A percentile compares a stretch with the other conserved stretches of the same genome.
Evolutionary conservation across 2,888 invertebrate genomes (phyloP).

Genomic region (Cactoblastis cactorum): DNA sequence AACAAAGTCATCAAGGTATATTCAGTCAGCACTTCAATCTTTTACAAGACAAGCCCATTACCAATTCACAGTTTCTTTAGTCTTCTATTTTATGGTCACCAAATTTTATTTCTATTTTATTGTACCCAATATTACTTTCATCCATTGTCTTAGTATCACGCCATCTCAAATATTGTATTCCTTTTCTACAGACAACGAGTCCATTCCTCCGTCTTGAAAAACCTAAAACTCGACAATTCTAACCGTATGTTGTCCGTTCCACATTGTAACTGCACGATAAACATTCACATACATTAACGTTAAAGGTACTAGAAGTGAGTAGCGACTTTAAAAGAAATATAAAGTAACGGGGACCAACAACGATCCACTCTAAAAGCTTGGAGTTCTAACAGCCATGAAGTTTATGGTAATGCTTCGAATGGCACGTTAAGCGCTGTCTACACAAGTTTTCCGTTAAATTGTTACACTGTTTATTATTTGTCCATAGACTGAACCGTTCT

Average conservation of each 20-base stretch:
- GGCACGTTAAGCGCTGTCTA: constrained; percentile 3
- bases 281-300: background rate
- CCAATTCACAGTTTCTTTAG: too few species aligned
- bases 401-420: constrained; percentile 6
- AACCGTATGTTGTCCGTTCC: background rate
- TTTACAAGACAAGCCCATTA: too few species aligned
- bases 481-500: constrained; percentile 7
- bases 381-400: constrained; percentile 4
- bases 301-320: background rate
- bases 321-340: background rate
- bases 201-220: background rate
- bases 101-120: too few species aligned
- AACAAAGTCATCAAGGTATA: too few species aligned
- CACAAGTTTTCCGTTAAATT: constrained; percentile 11
- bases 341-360: background rate
- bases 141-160: too few species aligned
- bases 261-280: background rate
- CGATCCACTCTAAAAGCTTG: constrained; percentile 5
- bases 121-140: too few species aligned
- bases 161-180: too few species aligned
- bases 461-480: constrained; percentile 8
- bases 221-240: background rate
- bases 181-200: too few species aligned
- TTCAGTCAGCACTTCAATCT: too few species aligned
- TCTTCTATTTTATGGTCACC: too few species aligned